phyloP scores from a whole-genome alignment of 1,140 invertebrate species.

The Neuroterus valhalla region DNA sequence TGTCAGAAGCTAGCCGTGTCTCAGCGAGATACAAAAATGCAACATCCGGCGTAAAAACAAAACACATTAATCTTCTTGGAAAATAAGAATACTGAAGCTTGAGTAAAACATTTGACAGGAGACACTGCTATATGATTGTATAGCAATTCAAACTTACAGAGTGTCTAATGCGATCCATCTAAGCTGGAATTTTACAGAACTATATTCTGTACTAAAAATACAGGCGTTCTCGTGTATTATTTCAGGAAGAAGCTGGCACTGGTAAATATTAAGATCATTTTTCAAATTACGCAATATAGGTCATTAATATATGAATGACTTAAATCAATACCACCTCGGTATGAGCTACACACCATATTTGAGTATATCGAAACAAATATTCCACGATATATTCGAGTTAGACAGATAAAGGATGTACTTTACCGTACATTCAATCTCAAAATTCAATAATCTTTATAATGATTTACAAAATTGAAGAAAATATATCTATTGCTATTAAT shows the following conservation, averaged over 20 bases:
- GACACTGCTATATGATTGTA: not conserved
- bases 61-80: not conserved
- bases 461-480: too few relatives aligned
- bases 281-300: conserved; percentile 10
- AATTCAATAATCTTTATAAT: too few relatives aligned
- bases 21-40: not conserved
- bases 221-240: conserved; percentile 7
- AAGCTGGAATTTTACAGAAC: not conserved
- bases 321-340: not conserved
- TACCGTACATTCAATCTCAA: too few relatives aligned
- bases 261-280: not conserved
- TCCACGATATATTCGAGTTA: not conserved
- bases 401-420: too few relatives aligned
- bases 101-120: too few relatives aligned
- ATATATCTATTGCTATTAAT: too few relatives aligned
- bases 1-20: not conserved
- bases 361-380: not conserved
- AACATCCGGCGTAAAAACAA: not conserved
- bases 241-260: not conserved
- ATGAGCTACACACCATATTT: not conserved
- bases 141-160: not conserved
- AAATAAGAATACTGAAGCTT: not conserved
- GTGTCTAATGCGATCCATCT: not conserved
- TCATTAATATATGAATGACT: not conserved
- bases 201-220: conserved; percentile 11